Percentiles rank a stretch among this genome's conserved stretches.
These are phyloP conservation scores for Caenorhabditis remanei DNA, from an alignment of 1,140 invertebrate species.

Conservation along the genomic window DNA sequence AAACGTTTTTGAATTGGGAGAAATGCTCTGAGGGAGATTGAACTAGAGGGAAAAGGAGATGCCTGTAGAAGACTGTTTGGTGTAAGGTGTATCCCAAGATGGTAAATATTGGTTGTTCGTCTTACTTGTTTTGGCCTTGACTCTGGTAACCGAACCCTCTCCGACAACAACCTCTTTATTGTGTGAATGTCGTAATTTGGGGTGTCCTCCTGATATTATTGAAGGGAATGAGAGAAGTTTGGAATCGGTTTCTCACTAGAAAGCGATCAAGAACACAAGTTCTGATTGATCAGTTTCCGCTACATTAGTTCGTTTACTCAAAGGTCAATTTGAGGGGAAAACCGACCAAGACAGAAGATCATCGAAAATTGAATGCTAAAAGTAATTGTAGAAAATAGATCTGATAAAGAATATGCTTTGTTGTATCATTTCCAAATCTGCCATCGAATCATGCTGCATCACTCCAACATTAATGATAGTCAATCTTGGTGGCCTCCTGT, in stretches of 20 bases:
- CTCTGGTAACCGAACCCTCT: constrained; percentile 47
- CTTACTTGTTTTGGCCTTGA: constrained; percentile 54
- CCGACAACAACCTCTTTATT: constrained; percentile 24
- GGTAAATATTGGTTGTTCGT: constrained; percentile 44
- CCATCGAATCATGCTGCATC: too few species aligned
- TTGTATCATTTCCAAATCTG: too few species aligned
- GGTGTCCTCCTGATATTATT: not conserved
- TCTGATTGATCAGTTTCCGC: constrained; percentile 1
- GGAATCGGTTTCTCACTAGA: not conserved
- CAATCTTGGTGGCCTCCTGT: not conserved
- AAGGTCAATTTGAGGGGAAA: constrained; percentile 31
- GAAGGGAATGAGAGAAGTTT: not conserved
- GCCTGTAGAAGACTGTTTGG: not conserved
- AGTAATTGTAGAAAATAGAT: too few species aligned
- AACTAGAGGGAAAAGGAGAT: not conserved
- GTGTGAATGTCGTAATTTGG: constrained; percentile 32
- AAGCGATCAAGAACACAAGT: not conserved
- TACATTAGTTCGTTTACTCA: constrained; percentile 41
- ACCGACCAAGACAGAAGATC: not conserved
- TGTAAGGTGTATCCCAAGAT: constrained; percentile 23
- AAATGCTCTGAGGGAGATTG: not conserved
- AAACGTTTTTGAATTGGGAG: not conserved
- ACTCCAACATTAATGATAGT: not conserved
- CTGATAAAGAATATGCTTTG: too few species aligned
- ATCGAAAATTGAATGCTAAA: not conserved